These are phyloP conservation scores for Hoplostethus mediterraneus DNA, from an alignment of 2,797 vertebrate species.

Conservation along the genomic window DNA sequence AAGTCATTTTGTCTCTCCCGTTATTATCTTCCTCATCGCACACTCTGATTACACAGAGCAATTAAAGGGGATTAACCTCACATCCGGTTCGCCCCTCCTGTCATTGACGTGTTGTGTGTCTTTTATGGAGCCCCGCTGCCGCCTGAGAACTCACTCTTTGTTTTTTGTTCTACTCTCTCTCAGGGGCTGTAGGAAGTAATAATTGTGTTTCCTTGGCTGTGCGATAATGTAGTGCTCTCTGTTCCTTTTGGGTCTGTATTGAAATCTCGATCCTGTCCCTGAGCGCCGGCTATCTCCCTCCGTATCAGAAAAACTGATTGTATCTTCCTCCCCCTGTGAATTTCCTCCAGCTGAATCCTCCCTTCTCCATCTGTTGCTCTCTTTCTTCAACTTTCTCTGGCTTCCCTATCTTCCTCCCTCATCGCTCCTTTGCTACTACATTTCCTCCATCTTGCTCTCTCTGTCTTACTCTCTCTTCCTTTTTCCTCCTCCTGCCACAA, in stretches of 20 bases:
- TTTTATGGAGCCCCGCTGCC: slow-evolving; percentile 61
- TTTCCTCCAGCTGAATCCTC: slow-evolving; percentile 68
- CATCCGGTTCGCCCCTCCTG: slow-evolving; percentile 57
- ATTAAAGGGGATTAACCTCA: slow-evolving; percentile 76
- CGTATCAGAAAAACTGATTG: slow-evolving; percentile 68
- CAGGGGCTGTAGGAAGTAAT: slow-evolving; percentile 70
- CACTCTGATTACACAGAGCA: slow-evolving; percentile 70
- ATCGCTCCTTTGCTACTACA: slow-evolving; percentile 53
- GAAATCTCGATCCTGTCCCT: slow-evolving; percentile 75
- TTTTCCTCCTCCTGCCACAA: slow-evolving; percentile 37
- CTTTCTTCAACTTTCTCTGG: slow-evolving; percentile 57
- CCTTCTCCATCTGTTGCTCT: slow-evolving; percentile 52
- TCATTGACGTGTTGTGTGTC: slow-evolving; percentile 70
- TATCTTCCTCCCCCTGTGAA: slow-evolving; percentile 68
- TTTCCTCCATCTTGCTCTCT: slow-evolving; percentile 55
- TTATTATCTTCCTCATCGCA: slow-evolving; percentile 72
- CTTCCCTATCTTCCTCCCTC: slow-evolving; percentile 28
- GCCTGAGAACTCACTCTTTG: slow-evolving; percentile 47
- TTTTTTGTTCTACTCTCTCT: slow-evolving; percentile 59
- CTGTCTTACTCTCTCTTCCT: slow-evolving; percentile 26
- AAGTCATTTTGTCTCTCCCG: slow-evolving; percentile 65
- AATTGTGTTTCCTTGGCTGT: slow-evolving; percentile 72
- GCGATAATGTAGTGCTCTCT: slow-evolving; percentile 69
- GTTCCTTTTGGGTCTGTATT: slow-evolving; percentile 70
- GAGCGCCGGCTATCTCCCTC: slow-evolving; percentile 64